Evolutionary conservation across 2,888 invertebrate species (phyloP).

Genomic region (Caenorhabditis becei): DNA sequence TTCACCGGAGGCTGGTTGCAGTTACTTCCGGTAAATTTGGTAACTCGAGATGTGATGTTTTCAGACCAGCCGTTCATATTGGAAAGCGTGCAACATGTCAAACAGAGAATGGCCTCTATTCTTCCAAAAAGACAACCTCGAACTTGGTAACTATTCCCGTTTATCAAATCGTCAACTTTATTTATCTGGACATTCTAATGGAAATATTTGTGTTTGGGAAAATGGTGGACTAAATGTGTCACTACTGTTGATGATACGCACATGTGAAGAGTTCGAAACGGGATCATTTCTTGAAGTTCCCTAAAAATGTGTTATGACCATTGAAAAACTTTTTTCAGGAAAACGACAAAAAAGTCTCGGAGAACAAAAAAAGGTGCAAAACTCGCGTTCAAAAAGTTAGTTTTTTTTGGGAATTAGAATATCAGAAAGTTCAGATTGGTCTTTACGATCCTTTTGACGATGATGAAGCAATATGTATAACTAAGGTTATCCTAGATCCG

Average conservation of each 20-base stretch:
- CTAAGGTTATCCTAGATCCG: conserved; percentile 23
- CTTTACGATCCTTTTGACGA: conserved; percentile 54
- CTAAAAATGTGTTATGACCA: conserved; percentile 23
- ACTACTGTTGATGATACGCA: conserved; percentile 24
- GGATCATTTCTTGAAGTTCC: too few species aligned
- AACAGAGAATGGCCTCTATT: conserved; percentile 37
- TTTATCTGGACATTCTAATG: conserved; percentile 50
- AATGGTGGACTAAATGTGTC: conserved; percentile 43
- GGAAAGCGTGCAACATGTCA: conserved; percentile 30
- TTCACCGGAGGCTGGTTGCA: too few species aligned
- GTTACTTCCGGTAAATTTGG: too few species aligned
- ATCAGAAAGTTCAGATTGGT: too few species aligned
- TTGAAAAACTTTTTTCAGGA: neutral
- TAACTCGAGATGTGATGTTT: neutral
- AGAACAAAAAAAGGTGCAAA: neutral
- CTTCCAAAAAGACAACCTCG: conserved; percentile 27
- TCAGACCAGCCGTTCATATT: conserved; percentile 32
- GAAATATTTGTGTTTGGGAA: conserved; percentile 47
- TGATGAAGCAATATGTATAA: conserved; percentile 39
- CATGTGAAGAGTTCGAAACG: conserved; percentile 38
- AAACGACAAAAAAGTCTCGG: neutral
- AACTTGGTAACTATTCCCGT: conserved; percentile 28
- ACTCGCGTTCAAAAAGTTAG: neutral
- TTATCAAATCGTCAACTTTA: conserved; percentile 49
- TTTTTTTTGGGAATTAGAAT: neutral